phyloP scores from a whole-genome alignment of 2,888 invertebrate species.

The Lasioglossum malachurum region DNA sequence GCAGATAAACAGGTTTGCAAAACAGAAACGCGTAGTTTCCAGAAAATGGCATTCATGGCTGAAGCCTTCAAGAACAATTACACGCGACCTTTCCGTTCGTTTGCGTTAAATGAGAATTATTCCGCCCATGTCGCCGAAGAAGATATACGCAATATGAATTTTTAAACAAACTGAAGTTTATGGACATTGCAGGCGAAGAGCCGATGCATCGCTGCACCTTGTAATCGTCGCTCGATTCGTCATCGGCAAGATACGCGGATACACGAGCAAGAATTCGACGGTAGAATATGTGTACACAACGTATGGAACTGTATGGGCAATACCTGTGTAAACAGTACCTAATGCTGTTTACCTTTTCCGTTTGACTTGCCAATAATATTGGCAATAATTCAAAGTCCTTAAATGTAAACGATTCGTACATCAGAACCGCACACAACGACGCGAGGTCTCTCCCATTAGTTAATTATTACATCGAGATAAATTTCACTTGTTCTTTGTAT shows the following conservation, averaged over 20 bases:
- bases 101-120: slow-evolving; percentile 23
- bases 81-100: neutral
- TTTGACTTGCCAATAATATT: slow-evolving; percentile 21
- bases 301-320: neutral
- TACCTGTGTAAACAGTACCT: neutral
- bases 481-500: neutral
- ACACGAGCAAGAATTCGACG: slow-evolving; percentile 15
- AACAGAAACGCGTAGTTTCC: slow-evolving; percentile 5
- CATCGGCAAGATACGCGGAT: slow-evolving; percentile 48
- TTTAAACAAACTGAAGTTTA: slow-evolving; percentile 18
- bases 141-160: neutral
- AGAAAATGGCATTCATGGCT: neutral
- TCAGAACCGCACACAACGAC: neutral
- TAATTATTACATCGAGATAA: neutral
- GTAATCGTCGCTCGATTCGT: slow-evolving; percentile 50
- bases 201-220: slow-evolving; percentile 8
- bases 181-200: neutral
- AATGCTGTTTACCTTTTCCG: slow-evolving; percentile 7
- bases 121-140: neutral
- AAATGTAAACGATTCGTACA: neutral
- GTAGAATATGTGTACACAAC: neutral
- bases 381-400: neutral
- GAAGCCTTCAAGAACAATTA: slow-evolving; percentile 10
- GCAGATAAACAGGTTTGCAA: neutral
- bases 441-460: neutral